Evolutionary conservation across 2,113 vertebrate genomes (phyloP).

Genomic region (Anser brachyrhynchus): DNA sequence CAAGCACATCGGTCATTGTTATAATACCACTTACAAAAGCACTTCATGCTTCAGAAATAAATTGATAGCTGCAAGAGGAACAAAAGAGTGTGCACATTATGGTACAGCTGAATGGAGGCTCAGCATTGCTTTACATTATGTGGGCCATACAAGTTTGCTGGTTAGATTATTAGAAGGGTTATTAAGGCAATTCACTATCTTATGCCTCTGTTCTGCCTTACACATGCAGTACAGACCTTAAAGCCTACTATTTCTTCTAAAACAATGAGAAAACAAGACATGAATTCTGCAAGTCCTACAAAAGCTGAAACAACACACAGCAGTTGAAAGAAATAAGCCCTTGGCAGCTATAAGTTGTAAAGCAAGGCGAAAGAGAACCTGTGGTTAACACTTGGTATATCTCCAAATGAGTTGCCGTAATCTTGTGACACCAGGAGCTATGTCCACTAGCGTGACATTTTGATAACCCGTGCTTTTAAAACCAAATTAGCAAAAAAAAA

Average conservation of each 20-base stretch:
- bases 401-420: not conserved
- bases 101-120: not conserved
- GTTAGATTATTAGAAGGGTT: not conserved
- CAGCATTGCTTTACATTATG: not conserved
- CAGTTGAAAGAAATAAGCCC: not conserved
- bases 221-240: not conserved
- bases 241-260: rapidly evolving
- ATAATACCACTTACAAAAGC: not conserved
- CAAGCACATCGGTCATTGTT: not conserved
- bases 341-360: not conserved
- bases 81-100: rapidly evolving
- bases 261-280: not conserved
- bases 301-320: not conserved
- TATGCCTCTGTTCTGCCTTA: not conserved
- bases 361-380: not conserved
- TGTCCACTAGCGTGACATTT: not conserved
- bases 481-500: not conserved
- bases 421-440: not conserved
- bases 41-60: not conserved
- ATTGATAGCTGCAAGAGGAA: not conserved
- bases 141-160: rapidly evolving
- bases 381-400: not conserved
- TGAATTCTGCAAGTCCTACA: not conserved
- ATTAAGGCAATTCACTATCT: rapidly evolving
- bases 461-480: not conserved